Evolutionary conservation across 2,888 invertebrate species (phyloP), one percentile per base, ranked within the genome.

Genomic region (Parascotia fuliginaria): DNA sequence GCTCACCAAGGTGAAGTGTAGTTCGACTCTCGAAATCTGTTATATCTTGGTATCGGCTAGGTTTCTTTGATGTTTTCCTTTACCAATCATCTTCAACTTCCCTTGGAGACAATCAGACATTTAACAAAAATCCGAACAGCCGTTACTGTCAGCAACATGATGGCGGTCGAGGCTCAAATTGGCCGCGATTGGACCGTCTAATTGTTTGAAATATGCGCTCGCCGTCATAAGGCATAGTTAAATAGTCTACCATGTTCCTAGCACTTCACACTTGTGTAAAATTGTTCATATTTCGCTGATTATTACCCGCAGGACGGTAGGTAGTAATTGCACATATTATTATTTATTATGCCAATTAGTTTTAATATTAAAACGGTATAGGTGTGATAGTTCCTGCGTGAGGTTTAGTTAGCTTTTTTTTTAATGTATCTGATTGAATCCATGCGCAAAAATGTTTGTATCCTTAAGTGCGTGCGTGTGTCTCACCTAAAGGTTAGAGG

Each of bases 171-270:
- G 68, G 72, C 69, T 78, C 80, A 83, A 86, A 88, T 87, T 87
- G 87, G 85, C 73, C 70, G 73, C 80, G 83, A 87, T 83, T 81
- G 85, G 79, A 49, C 72, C 73, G 71, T 75, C 81, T 88, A 89
- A 89, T 89, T 87, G 87, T 83, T 79, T 83, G 84, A 87, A 87
- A 86, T 88, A 89, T 87, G 83, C 83, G 77, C 70, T 74, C 61
- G 48, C 42, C 46, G 65, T 62, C 65, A 71, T 65, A 72, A 76
- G 74, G 79, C 80, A 83, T 84, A 81, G 79, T 81, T 81, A 73
- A 70, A 76, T 73, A 64, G 60, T 57, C 59, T 60, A 12, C 38
- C 36, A 48, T 41, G 44, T 31, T 44, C 24, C 44, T 48, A 15
- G 37, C 46, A 58, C 15, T 55, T 68, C 55, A 34, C 58, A 58